Conservation (phyloP, 2,797 vertebrate genomes). For the Crocidura indochinensis region DNA sequence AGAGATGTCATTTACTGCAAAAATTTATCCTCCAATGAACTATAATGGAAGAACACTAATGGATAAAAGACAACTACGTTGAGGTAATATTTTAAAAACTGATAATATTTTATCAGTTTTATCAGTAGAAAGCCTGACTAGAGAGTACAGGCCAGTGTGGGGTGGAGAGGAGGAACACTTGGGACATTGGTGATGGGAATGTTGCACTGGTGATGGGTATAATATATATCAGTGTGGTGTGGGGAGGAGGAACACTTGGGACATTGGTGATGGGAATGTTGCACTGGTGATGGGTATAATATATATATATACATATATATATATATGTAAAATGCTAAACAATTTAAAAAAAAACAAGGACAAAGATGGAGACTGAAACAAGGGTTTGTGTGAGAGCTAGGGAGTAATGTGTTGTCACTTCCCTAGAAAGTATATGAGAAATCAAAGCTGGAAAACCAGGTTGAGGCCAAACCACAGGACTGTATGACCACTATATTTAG, state of each 20-base stretch:
- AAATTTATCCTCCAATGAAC: conserved; percentile 26
- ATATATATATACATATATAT: no score
- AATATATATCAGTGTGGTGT: no score
- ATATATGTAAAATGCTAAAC: no score
- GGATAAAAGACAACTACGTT: conserved; percentile 3
- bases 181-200: no score
- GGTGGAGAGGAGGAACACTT: no score
- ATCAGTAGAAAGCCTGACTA: no score
- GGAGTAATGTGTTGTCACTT: not conserved
- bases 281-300: no score
- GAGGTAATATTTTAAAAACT: conserved; percentile 25
- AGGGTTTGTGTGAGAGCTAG: not conserved
- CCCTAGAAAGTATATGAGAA: not conserved
- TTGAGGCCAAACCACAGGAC: not conserved
- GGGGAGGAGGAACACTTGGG: no score
- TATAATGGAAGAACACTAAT: not conserved
- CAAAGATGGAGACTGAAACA: not conserved
- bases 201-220: no score
- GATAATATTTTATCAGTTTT: not conserved
- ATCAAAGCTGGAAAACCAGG: not conserved
- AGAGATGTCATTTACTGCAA: not conserved
- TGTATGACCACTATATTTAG: not conserved
- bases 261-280: no score
- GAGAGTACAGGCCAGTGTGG: no score
- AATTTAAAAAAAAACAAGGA: not conserved